Percentiles rank a stretch among this genome's conserved stretches.
Evolutionary conservation across 1,140 invertebrate genomes (phyloP).

Genomic region (Pseudomyrmex dendroicus): DNA sequence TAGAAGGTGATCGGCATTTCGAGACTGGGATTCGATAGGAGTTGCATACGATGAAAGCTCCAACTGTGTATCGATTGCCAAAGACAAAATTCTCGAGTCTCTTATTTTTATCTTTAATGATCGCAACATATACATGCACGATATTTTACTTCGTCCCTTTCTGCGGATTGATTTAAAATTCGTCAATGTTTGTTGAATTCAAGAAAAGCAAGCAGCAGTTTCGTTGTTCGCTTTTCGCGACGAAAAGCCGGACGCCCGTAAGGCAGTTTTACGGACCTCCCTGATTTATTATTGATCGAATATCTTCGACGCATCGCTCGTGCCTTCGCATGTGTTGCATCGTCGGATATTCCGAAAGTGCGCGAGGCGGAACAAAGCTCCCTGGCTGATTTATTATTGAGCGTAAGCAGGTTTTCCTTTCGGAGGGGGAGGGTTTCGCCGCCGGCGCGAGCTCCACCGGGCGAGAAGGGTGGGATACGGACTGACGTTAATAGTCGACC

Average conservation of each 20-base stretch:
- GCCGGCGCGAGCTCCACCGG: not conserved
- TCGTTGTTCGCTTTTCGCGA: constrained; percentile 38
- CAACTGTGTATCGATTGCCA: not conserved
- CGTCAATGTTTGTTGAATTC: constrained; percentile 16
- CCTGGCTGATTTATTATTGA: constrained; percentile 68
- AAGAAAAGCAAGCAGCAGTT: constrained; percentile 25
- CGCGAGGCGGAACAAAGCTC: constrained; percentile 48
- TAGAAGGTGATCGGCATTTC: not conserved
- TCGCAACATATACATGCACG: not conserved
- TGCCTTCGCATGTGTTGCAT: constrained; percentile 15
- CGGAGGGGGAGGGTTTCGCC: constrained; percentile 7
- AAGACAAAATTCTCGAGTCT: not conserved
- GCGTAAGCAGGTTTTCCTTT: constrained; percentile 64
- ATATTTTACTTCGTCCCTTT: not conserved
- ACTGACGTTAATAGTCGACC: constrained; percentile 44
- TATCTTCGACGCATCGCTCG: constrained; percentile 52
- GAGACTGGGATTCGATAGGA: too few relatives aligned
- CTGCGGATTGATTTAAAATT: constrained; percentile 19
- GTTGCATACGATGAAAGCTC: too few relatives aligned
- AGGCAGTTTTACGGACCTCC: constrained; percentile 35
- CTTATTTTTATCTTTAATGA: not conserved
- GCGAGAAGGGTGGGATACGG: constrained; percentile 13
- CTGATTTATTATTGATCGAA: constrained; percentile 70
- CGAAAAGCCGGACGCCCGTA: constrained; percentile 39
- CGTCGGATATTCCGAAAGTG: constrained; percentile 58